Evolutionary conservation across 2,113 vertebrate genomes (phyloP).

Genomic region (Xiphias gladius): DNA sequence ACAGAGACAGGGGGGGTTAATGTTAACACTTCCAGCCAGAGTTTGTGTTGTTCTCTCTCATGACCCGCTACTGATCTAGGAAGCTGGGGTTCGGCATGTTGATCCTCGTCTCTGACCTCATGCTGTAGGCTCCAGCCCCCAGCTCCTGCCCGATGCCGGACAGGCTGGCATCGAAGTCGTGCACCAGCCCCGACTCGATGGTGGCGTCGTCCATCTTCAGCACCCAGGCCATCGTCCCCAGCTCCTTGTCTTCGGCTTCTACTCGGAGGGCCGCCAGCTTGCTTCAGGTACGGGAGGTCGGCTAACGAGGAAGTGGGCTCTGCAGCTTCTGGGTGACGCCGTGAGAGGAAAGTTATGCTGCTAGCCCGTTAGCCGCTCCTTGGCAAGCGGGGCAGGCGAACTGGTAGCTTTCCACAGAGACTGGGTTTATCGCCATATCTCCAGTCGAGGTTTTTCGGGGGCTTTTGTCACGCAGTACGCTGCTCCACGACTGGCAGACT

Average conservation of each 20-base stretch:
- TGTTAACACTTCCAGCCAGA: conserved; percentile 14
- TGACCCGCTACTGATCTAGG: not conserved
- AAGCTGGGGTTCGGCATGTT: conserved; percentile 25
- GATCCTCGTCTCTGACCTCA: conserved; percentile 87
- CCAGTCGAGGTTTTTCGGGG: conserved; percentile 19
- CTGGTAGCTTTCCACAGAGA: conserved; percentile 59
- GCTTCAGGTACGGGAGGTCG: conserved; percentile 66
- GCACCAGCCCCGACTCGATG: conserved; percentile 94
- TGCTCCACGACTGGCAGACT: conserved; percentile 32
- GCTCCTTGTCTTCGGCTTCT: conserved; percentile 85
- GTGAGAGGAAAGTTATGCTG: conserved; percentile 76
- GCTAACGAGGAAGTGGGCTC: conserved; percentile 68
- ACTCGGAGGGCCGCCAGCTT: conserved; percentile 84
- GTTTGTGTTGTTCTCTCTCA: not conserved
- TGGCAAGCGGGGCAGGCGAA: conserved; percentile 68
- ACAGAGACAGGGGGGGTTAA: not conserved
- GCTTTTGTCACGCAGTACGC: conserved; percentile 13
- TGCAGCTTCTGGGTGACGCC: conserved; percentile 63
- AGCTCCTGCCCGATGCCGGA: conserved; percentile 95
- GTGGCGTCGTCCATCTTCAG: conserved; percentile 95
- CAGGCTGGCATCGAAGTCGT: conserved; percentile 95
- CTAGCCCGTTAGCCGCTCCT: conserved; percentile 73
- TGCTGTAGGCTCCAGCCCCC: conserved; percentile 95
- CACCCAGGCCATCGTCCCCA: conserved; percentile 93
- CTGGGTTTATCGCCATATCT: conserved; percentile 68